phyloP scores from a whole-genome alignment of 2,113 vertebrate genomes.

The Oreotragus oreotragus region DNA sequence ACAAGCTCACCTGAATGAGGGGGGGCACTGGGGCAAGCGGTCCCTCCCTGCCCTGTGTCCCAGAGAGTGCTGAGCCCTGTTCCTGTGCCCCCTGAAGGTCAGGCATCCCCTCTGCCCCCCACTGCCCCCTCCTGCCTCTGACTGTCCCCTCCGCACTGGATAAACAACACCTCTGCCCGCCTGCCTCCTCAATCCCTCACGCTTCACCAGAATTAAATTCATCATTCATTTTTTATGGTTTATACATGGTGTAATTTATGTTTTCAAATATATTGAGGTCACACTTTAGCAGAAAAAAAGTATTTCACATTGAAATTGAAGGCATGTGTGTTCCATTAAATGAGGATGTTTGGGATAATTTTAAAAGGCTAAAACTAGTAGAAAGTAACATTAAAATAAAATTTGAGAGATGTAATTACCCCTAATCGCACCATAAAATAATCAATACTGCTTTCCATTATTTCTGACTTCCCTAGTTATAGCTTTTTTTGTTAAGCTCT shows the following conservation, averaged over 20 bases:
- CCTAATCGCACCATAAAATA: conserved; percentile 90
- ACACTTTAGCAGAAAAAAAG: conserved; percentile 87
- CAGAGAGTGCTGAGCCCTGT: too few species aligned
- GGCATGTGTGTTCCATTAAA: conserved; percentile 87
- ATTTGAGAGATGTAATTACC: conserved; percentile 90
- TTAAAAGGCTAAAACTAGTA: conserved; percentile 89
- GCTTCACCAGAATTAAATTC: conserved; percentile 87
- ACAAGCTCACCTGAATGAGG: neutral
- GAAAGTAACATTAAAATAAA: conserved; percentile 90
- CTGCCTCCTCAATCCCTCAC: conserved; percentile 79
- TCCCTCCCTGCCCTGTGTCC: too few species aligned
- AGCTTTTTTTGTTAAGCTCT: conserved; percentile 86
- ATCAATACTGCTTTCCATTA: conserved; percentile 90
- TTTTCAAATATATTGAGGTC: conserved; percentile 88
- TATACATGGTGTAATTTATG: conserved; percentile 88
- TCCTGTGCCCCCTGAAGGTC: too few species aligned
- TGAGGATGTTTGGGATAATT: conserved; percentile 85
- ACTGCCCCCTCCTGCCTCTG: too few species aligned
- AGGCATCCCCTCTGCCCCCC: too few species aligned
- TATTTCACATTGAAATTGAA: conserved; percentile 88
- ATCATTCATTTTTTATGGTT: conserved; percentile 91
- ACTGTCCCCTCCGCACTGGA: neutral
- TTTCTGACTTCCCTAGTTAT: conserved; percentile 86
- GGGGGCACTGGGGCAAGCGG: too few species aligned
- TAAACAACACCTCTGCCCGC: conserved; percentile 76